Percentiles rank a stretch among this genome's conserved stretches.
phyloP scores from a whole-genome alignment of 2,888 invertebrate genomes.

The Phasia obesa region DNA sequence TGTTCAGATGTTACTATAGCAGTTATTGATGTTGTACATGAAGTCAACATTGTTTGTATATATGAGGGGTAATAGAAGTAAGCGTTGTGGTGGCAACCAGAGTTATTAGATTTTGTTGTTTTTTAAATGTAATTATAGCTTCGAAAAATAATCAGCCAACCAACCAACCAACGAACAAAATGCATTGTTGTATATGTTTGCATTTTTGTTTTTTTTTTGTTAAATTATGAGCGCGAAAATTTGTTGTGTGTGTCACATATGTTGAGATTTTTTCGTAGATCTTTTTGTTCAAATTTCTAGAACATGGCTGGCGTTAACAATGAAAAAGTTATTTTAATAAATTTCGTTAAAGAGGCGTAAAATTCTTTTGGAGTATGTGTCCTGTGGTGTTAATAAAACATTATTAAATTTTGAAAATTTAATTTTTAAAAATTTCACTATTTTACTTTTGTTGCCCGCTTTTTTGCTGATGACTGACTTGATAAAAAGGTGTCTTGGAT shows the following conservation, averaged over 20 bases:
- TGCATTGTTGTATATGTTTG: conserved; percentile 39
- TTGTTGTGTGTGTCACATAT: conserved; percentile 65
- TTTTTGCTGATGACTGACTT: conserved; percentile 1
- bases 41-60: conserved; percentile 48
- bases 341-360: conserved; percentile 70
- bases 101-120: conserved; percentile 62
- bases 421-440: conserved; percentile 5
- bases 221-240: conserved; percentile 58
- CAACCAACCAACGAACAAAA: conserved; percentile 44
- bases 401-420: conserved; percentile 65
- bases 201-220: conserved; percentile 22
- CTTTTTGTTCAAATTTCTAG: conserved; percentile 32
- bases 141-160: conserved; percentile 44
- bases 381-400: conserved; percentile 70
- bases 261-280: conserved; percentile 55
- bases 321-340: conserved; percentile 69
- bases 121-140: conserved; percentile 63
- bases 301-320: conserved; percentile 55
- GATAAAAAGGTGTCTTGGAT: conserved; percentile 36
- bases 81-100: conserved; percentile 67
- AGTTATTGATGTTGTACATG: conserved; percentile 53
- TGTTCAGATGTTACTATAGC: conserved; percentile 56
- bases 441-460: conserved; percentile 16
- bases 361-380: conserved; percentile 64
- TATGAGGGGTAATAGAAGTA: conserved; percentile 35